Evolutionary conservation across 2,888 invertebrate species (phyloP), one percentile per base, ranked within the genome.

Genomic region (Campoletis raptor): DNA sequence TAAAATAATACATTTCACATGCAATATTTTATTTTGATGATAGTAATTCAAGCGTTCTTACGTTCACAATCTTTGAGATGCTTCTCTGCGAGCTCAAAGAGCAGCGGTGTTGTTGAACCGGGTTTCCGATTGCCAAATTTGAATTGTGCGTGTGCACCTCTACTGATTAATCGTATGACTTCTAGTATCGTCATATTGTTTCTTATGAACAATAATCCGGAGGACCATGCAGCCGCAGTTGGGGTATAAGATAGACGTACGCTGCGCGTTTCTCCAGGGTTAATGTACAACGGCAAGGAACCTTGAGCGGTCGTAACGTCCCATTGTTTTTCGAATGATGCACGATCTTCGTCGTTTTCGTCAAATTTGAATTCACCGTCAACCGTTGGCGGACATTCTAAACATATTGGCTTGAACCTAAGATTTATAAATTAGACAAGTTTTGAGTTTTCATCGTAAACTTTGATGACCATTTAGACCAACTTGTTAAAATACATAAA

Each of bases 161-260:
- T 96, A 0, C 98, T 99, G 82, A 96, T 96, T 86, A 99, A 94
- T 92, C 97, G 96, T 40, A 99, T 95, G 3, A 97, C 96, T 94
- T 99, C 99, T 92, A 99, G 94, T 54, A 98, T 96, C 0, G 99
- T 99, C 92, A 99, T 95, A 94, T 99, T 99, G 94, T 99, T 99
- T 91, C 94, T 92, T 86, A 94, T 92, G 84, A 92, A 94, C 87
- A 94, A 90, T 88, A 94, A 89, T 76, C 93, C 93, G 36, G 94
- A 93, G 12, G 94, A 94, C 52, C 91, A 88, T 70, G 89, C 89
- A 36, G 92, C 89, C 37, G 92, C 89, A 37, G 88, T 86, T 21
- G 94, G 94, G 30, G 94, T 91, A 72, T 93, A 94, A 36, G 93
- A 92, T 83, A 94, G 78, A 78, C 90, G 90, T 78, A 94, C 85